Conservation (phyloP, 2,888 invertebrate genomes). For the Scaptomyza reducta region DNA sequence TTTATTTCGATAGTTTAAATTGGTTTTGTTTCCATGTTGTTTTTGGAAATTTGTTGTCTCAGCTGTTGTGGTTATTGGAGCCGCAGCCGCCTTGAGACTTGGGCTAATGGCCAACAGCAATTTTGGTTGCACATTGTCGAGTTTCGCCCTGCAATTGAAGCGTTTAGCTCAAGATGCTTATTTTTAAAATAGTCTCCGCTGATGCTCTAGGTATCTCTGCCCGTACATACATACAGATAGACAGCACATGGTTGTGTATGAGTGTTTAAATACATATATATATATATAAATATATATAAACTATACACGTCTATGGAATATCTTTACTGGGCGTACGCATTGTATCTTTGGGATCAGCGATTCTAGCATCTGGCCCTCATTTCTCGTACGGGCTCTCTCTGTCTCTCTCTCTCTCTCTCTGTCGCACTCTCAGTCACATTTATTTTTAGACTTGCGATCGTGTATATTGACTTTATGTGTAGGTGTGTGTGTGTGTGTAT, state of each 20-base stretch:
- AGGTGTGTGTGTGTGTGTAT: slow-evolving; percentile 6
- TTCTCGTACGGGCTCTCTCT: not conserved
- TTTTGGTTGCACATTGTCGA: slow-evolving; percentile 16
- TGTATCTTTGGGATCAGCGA: slow-evolving; percentile 40
- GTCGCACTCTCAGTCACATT: slow-evolving; percentile 29
- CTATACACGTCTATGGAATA: slow-evolving; percentile 16
- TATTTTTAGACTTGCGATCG: slow-evolving; percentile 50
- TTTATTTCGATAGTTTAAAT: slow-evolving; percentile 5
- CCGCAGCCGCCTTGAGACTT: slow-evolving; percentile 8
- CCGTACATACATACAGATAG: not conserved
- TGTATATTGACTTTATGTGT: slow-evolving; percentile 30
- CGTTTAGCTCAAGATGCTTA: slow-evolving; percentile 24
- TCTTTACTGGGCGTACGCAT: slow-evolving; percentile 29
- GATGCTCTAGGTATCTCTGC: slow-evolving; percentile 20
- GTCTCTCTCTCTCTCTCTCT: slow-evolving; percentile 10
- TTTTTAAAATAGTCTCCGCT: slow-evolving; percentile 51
- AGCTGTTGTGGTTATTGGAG: slow-evolving; percentile 40
- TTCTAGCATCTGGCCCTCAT: slow-evolving; percentile 48
- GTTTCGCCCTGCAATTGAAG: slow-evolving; percentile 27
- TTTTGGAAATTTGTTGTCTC: slow-evolving; percentile 20
- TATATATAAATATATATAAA: not conserved
- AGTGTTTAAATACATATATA: not conserved
- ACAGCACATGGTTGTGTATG: not conserved
- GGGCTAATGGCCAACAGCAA: slow-evolving; percentile 12
- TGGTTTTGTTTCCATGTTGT: not conserved